A percentile compares a stretch with the other conserved stretches of the same genome.
phyloP scores from a whole-genome alignment of 1,140 invertebrate genomes.

The Lepidurus couesii region DNA sequence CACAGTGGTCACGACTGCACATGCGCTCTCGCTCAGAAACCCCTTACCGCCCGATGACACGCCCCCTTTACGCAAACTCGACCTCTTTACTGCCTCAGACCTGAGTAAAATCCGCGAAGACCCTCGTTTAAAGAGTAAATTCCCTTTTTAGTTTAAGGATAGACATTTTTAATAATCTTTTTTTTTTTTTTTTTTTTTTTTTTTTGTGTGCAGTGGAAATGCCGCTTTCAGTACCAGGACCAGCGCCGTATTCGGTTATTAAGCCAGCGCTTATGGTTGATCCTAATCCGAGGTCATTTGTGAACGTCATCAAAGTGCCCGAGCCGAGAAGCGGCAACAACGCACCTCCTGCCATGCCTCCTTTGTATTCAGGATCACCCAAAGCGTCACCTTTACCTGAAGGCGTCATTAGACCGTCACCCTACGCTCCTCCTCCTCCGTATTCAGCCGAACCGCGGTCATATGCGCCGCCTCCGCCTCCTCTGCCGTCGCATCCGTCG shows the following conservation, averaged over 20 bases:
- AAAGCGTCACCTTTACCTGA: not conserved
- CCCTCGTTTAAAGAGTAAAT: not conserved
- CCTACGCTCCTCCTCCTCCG: conserved; percentile 24
- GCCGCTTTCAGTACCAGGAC: not conserved
- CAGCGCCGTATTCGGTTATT: not conserved
- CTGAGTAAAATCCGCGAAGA: not conserved
- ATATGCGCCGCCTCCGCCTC: conserved; percentile 13
- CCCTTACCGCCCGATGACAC: not conserved
- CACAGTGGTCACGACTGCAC: not conserved
- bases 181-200: too few relatives aligned
- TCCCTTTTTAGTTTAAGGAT: not conserved
- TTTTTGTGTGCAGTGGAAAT: not conserved
- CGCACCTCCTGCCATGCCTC: not conserved
- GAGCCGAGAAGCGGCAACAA: not conserved
- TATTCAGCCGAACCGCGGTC: conserved; percentile 24
- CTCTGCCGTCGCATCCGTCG: not conserved
- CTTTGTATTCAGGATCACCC: not conserved
- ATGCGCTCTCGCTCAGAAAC: not conserved
- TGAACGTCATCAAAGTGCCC: conserved; percentile 5
- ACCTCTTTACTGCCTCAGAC: not conserved
- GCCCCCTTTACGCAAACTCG: not conserved
- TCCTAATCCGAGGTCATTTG: not conserved
- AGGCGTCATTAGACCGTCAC: not conserved
- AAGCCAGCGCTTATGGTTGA: not conserved
- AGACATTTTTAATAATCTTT: not conserved